Evolutionary conservation across 2,113 vertebrate species (phyloP).

Genomic region (Polypterus bichir): DNA sequence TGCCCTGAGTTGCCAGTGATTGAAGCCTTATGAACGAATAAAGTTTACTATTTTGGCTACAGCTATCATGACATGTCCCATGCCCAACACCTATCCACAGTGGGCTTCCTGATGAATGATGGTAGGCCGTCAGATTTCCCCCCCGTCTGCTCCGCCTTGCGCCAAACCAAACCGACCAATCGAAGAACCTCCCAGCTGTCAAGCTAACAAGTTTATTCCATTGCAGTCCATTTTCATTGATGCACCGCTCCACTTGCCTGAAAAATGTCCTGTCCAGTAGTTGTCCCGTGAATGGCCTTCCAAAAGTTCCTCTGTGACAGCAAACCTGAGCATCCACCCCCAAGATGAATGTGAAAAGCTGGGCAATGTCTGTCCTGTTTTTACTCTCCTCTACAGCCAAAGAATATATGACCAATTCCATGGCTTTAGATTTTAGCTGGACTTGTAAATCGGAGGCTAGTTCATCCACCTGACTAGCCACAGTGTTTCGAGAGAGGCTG

Average conservation of each 20-base stretch:
- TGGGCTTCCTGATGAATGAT: conserved; percentile 1
- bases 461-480: not conserved
- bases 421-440: no score
- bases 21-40: not conserved
- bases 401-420: not conserved
- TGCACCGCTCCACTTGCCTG: not conserved
- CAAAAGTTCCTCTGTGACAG: not conserved
- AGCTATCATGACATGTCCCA: not conserved
- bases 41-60: conserved; percentile 1
- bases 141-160: not conserved
- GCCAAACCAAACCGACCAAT: not conserved
- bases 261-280: not conserved
- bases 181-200: not conserved
- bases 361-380: not conserved
- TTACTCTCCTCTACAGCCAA: not conserved
- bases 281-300: not conserved
- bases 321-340: not conserved
- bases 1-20: not conserved
- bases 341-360: not conserved
- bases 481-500: not conserved
- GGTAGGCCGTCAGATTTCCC: not conserved
- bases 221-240: not conserved
- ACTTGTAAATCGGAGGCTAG: not conserved
- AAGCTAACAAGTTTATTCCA: no score
- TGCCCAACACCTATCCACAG: not conserved